Conservation (phyloP, 1,140 invertebrate genomes). For the Trachymyrmex septentrionalis region DNA sequence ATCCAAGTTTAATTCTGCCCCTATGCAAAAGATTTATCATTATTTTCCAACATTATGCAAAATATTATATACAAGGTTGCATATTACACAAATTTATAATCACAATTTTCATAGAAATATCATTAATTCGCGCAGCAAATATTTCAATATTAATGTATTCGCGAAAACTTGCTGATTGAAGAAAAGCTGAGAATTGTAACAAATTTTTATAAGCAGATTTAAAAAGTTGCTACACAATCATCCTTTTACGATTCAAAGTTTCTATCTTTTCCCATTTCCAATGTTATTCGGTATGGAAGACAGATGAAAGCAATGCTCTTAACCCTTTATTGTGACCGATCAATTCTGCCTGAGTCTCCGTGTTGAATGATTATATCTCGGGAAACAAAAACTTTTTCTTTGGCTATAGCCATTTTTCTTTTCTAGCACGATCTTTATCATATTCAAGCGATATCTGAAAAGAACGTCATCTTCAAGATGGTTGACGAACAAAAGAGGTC, state of each 20-base stretch:
- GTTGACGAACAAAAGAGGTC: constrained; percentile 50
- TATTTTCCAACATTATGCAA: background rate
- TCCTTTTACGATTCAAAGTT: constrained; percentile 9
- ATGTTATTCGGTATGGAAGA: constrained; percentile 5
- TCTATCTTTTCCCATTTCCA: background rate
- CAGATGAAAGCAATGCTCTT: background rate
- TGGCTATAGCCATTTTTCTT: background rate
- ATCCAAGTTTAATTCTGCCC: too few species aligned
- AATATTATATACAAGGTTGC: background rate
- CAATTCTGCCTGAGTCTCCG: background rate
- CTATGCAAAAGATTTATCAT: too few species aligned
- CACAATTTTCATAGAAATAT: background rate
- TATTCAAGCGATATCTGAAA: background rate
- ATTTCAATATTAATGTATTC: constrained; percentile 1
- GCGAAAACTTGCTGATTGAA: background rate
- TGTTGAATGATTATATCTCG: constrained; percentile 23
- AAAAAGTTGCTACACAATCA: background rate
- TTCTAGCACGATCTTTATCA: constrained; percentile 20
- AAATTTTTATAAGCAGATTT: background rate
- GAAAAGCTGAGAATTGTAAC: background rate
- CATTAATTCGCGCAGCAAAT: background rate
- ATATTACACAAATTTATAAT: background rate
- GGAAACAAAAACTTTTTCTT: constrained; percentile 15
- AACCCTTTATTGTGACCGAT: constrained; percentile 1
- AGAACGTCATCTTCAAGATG: constrained; percentile 40